Evolutionary conservation across 2,113 vertebrate species (phyloP).

Genomic region (Catharus minimus): DNA sequence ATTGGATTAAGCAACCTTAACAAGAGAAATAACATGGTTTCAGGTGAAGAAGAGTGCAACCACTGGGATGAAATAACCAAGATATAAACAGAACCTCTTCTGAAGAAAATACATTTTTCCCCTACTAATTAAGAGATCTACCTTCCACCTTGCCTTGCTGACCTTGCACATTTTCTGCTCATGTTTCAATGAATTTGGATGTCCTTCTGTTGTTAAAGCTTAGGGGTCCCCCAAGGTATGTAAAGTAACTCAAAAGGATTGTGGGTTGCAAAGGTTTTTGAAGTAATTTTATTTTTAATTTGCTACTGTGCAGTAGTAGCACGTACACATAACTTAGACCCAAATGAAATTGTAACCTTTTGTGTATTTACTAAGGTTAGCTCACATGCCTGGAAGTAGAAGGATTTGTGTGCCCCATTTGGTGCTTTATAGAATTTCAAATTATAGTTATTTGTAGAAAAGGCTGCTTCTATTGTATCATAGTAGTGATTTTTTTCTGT

Average conservation of each 20-base stretch:
- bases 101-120: neutral
- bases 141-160: neutral
- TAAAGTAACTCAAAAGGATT: neutral
- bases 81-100: neutral
- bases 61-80: neutral
- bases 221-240: neutral
- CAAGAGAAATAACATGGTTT: neutral
- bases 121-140: neutral
- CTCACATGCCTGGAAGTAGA: neutral
- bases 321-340: neutral
- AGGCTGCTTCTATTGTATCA: neutral
- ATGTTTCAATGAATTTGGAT: neutral
- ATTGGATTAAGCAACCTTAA: neutral
- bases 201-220: neutral
- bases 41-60: neutral
- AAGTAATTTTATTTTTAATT: slow-evolving; percentile 6
- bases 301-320: neutral
- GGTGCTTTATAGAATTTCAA: neutral
- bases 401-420: neutral
- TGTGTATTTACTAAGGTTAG: neutral
- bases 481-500: neutral
- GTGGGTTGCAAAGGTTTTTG: neutral
- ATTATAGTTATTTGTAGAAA: neutral
- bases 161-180: neutral
- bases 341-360: neutral